Conservation (phyloP, 2,113 vertebrate genomes). For the Ranitomeya variabilis region DNA sequence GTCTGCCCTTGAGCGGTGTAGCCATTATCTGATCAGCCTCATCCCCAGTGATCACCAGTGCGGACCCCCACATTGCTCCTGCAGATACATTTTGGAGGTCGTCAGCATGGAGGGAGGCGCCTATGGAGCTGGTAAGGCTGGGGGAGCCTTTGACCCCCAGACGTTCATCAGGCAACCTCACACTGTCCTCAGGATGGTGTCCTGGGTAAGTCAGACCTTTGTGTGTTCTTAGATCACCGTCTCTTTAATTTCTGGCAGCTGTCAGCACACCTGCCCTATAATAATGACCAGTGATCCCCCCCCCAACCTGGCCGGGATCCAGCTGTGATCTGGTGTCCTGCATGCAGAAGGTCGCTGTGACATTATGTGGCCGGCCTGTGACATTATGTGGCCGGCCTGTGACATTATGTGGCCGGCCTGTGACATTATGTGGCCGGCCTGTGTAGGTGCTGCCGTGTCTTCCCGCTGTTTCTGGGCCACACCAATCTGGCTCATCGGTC, state of each 20-base stretch:
- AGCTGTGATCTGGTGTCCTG: neutral
- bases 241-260: neutral
- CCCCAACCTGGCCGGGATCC: neutral
- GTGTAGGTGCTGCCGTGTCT: too few relatives aligned
- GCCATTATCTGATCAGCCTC: slow-evolving; percentile 9
- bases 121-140: slow-evolving; percentile 92
- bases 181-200: slow-evolving; percentile 87
- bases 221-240: neutral
- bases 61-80: neutral
- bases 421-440: neutral
- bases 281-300: neutral
- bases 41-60: neutral
- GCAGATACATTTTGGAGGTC: slow-evolving; percentile 45
- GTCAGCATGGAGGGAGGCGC: slow-evolving; percentile 87
- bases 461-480: neutral
- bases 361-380: neutral
- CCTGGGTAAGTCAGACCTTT: slow-evolving; percentile 82
- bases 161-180: slow-evolving; percentile 91
- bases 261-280: neutral
- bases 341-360: neutral
- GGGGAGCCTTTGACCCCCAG: slow-evolving; percentile 90
- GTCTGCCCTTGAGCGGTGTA: slow-evolving; percentile 53
- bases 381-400: neutral
- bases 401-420: neutral
- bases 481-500: neutral